Base-by-base conservation (phyloP, 2,888 invertebrate genomes). In the Dynastes hyllus region DNA sequence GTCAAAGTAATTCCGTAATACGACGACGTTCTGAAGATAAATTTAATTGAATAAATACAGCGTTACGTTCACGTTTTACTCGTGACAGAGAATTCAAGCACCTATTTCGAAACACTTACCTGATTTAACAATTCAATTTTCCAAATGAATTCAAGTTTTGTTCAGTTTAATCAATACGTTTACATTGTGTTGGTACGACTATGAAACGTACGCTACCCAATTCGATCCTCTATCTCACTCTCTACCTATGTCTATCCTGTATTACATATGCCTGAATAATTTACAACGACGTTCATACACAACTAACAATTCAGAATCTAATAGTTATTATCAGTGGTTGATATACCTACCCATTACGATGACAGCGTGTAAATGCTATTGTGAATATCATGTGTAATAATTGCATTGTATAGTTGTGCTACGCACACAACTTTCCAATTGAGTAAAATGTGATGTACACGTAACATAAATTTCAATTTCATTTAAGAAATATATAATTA, bases 51-150 rank as follows among this genome's bases (percentile, higher is more conserved):
- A 75, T 75, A 75, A 75, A 63, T 75, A 27, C 27, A n/a, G 27
- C 11, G 5, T 61, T 75, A 63, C 73, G 73, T 61, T 40, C 13
- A 45, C 63, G 55, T 45, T 75, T 75, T 75, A 27, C 45, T 45
- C 73, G 40, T 63, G 13, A 45, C 73, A 51, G 27, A 29, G 29
- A 29, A 69, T 69, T 69, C 51, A 29, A 61, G 73, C 45, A 50
- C 63, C 73, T 75, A 75, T 75, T 75, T 22, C 61, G 73, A 40
- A 58, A 75, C 73, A 75, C 73, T 75, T 61, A 63, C 73, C 73
- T 75, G 73, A 61, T 75, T 75, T 75, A 75, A 50, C 73, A 75
- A 75, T 75, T 61, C 73, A 61, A 75, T 75, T 75, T 61, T 75
- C 61, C 73, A 45, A 63, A 63, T 75, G 61, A 75, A 63, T 75